phyloP scores from a whole-genome alignment of 2,888 invertebrate species.

The Nematopogon swammerdamellus region DNA sequence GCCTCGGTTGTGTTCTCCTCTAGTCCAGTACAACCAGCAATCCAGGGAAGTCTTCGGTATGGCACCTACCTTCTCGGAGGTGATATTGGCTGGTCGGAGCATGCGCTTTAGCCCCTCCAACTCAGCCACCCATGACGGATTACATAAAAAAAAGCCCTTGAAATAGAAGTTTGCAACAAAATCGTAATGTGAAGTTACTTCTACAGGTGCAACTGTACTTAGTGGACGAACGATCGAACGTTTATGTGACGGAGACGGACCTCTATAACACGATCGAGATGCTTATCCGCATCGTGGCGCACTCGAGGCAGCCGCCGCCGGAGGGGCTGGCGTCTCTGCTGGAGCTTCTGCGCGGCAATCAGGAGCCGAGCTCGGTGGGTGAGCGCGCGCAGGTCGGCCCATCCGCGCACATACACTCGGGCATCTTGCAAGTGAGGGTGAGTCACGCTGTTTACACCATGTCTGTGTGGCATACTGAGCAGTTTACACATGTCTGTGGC shows the following conservation, averaged over 20 bases:
- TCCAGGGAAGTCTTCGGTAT: too few relatives aligned
- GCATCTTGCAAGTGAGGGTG: slow-evolving; percentile 80
- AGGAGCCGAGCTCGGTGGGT: slow-evolving; percentile 66
- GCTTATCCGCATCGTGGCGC: slow-evolving; percentile 71
- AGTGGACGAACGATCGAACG: slow-evolving; percentile 76
- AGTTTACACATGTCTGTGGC: not conserved
- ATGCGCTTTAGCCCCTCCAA: too few relatives aligned
- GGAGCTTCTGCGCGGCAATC: slow-evolving; percentile 74
- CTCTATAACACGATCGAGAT: slow-evolving; percentile 85
- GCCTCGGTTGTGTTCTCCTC: too few relatives aligned
- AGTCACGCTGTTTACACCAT: too few relatives aligned
- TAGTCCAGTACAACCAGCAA: too few relatives aligned
- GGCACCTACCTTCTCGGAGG: too few relatives aligned
- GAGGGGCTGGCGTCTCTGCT: slow-evolving; percentile 80
- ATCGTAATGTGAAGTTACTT: too few relatives aligned
- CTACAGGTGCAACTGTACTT: slow-evolving; percentile 69
- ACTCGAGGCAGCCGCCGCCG: slow-evolving; percentile 72
- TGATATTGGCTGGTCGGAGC: too few relatives aligned
- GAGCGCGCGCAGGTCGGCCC: slow-evolving; percentile 79
- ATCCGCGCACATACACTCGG: slow-evolving; percentile 88
- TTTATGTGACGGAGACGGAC: slow-evolving; percentile 78
- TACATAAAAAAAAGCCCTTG: too few relatives aligned
- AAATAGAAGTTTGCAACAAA: too few relatives aligned
- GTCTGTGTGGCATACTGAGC: too few relatives aligned
- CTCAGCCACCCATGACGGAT: too few relatives aligned